A percentile compares a stretch with the other conserved stretches of the same genome.
Conservation (phyloP, 2,888 invertebrate genomes). For the Cosmia pyralina region DNA sequence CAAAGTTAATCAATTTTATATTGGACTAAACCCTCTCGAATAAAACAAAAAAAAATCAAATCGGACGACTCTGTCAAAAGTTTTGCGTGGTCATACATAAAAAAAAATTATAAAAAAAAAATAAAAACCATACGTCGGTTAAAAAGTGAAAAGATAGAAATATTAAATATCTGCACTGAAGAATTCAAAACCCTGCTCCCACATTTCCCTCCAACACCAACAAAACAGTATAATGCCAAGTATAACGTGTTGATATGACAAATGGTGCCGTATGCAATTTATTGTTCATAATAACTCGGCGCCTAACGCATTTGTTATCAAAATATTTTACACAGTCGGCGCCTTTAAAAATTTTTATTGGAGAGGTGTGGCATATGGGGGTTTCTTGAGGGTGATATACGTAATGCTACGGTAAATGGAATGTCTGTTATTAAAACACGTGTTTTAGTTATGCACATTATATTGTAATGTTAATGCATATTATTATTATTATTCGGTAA, state of each 20-base stretch:
- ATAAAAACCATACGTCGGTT: too few species aligned
- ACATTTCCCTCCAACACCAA: conserved; percentile 6
- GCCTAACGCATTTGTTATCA: conserved; percentile 82
- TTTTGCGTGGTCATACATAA: too few species aligned
- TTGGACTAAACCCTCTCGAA: too few species aligned
- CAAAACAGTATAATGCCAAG: conserved; percentile 34
- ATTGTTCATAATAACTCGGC: conserved; percentile 83
- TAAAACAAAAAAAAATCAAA: too few species aligned
- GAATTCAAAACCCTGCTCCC: not conserved
- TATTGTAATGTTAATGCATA: not conserved
- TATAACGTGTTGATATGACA: conserved; percentile 72
- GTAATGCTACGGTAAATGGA: conserved; percentile 20
- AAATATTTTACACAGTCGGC: conserved; percentile 78
- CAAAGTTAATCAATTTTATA: too few species aligned
- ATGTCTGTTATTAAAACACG: conserved; percentile 35
- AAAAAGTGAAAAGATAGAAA: too few species aligned
- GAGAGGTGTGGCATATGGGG: conserved; percentile 32
- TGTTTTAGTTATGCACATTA: not conserved
- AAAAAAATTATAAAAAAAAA: too few species aligned
- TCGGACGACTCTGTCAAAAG: too few species aligned
- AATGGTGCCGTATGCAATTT: conserved; percentile 77
- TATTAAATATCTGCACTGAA: not conserved
- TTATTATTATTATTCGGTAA: too few species aligned
- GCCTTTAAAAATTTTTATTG: conserved; percentile 73
- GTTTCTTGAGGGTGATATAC: conserved; percentile 14